Evolutionary conservation across 2,888 invertebrate species (phyloP).

Genomic region (Pediacus dermestoides): DNA sequence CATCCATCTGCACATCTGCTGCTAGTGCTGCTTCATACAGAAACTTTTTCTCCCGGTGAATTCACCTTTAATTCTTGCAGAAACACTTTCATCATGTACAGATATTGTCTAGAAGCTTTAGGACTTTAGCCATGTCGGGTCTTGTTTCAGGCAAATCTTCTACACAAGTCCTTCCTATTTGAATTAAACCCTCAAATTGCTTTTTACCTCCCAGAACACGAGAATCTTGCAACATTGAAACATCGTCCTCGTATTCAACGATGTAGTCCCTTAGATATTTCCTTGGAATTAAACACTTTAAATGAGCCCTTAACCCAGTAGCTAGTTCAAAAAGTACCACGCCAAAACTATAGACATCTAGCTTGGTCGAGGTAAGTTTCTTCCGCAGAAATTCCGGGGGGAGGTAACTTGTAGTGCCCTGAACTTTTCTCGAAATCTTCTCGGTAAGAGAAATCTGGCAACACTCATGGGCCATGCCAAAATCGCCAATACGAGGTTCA

Average conservation of each 20-base stretch:
- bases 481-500: too few species aligned
- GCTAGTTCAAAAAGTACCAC: too few species aligned
- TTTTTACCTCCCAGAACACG: constrained; percentile 48
- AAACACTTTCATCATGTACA: too few species aligned
- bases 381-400: constrained; percentile 81
- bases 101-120: too few species aligned
- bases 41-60: too few species aligned
- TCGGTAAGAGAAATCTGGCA: constrained; percentile 60
- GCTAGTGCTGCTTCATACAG: too few species aligned
- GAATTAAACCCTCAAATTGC: too few species aligned
- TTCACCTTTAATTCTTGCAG: too few species aligned
- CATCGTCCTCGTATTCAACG: constrained; percentile 45
- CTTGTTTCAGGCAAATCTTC: too few species aligned
- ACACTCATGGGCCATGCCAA: constrained; percentile 82
- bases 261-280: constrained; percentile 60
- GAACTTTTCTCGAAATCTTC: constrained; percentile 69
- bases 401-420: constrained; percentile 87
- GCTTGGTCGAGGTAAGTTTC: constrained; percentile 77
- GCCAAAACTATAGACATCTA: constrained; percentile 91
- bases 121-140: too few species aligned
- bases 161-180: too few species aligned
- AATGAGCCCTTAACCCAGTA: constrained; percentile 66
- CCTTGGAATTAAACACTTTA: constrained; percentile 53
- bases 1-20: too few species aligned
- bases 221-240: constrained; percentile 51